Conservation (phyloP, 1,140 invertebrate genomes). For the Trichogramma pretiosum region DNA sequence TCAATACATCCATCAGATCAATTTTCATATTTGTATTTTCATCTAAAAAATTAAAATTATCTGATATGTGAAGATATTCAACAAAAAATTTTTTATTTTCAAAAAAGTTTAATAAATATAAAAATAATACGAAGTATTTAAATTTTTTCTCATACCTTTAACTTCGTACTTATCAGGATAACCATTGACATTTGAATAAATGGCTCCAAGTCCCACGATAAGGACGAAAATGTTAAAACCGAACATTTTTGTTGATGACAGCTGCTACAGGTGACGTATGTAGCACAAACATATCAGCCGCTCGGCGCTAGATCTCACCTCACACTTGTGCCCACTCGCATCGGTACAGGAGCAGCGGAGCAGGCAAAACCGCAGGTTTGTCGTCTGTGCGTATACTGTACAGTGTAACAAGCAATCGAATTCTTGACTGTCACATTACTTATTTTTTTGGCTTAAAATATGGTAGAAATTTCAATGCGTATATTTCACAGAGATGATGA, state of each 20-base stretch:
- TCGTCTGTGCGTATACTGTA: too few species aligned
- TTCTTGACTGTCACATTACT: too few species aligned
- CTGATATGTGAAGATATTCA: not conserved
- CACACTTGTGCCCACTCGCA: too few species aligned
- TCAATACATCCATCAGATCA: slow-evolving; percentile 15
- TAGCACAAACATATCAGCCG: slow-evolving; percentile 7
- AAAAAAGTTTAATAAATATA: not conserved
- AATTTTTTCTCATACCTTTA: too few species aligned
- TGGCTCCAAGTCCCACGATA: too few species aligned
- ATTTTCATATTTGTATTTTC: slow-evolving; percentile 12
- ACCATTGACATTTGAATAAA: slow-evolving; percentile 4
- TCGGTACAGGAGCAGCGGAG: too few species aligned
- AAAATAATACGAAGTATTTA: not conserved
- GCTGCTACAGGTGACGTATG: not conserved
- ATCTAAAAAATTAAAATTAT: slow-evolving; percentile 13
- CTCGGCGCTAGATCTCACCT: not conserved
- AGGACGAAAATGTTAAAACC: not conserved
- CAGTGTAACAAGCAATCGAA: too few species aligned
- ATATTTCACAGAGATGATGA: too few species aligned
- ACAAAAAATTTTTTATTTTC: not conserved
- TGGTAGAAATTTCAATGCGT: too few species aligned
- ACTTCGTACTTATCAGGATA: slow-evolving; percentile 15
- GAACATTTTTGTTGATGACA: slow-evolving; percentile 10
- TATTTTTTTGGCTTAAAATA: too few species aligned
- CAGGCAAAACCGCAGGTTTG: too few species aligned